Evolutionary conservation across 2,797 vertebrate species (phyloP).

Genomic region (Peromyscus melanophrys): DNA sequence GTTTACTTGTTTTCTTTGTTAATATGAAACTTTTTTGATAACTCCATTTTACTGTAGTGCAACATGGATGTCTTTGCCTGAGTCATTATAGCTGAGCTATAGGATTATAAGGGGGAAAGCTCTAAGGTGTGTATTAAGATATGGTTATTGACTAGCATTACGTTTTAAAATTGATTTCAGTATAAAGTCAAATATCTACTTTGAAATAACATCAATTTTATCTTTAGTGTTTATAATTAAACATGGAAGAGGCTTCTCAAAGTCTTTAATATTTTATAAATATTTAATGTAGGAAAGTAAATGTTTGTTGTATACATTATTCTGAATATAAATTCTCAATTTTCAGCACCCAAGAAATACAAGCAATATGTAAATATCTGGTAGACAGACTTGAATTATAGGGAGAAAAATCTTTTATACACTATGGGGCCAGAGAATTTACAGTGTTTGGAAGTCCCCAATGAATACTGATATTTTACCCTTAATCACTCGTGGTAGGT

Average conservation of each 20-base stretch:
- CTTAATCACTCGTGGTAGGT: conserved; percentile 76
- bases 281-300: conserved; percentile 68
- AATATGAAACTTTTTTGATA: neutral
- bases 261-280: conserved; percentile 71
- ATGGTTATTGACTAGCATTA: conserved; percentile 54
- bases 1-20: conserved; percentile 55
- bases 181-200: conserved; percentile 45
- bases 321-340: conserved; percentile 65
- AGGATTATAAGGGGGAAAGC: neutral
- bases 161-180: conserved; percentile 26
- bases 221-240: conserved; percentile 72
- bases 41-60: conserved; percentile 34
- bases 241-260: conserved; percentile 54
- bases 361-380: conserved; percentile 85
- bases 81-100: neutral
- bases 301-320: conserved; percentile 70
- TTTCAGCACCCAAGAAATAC: conserved; percentile 70
- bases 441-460: conserved; percentile 68
- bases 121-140: conserved; percentile 15
- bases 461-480: conserved; percentile 77
- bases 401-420: conserved; percentile 83
- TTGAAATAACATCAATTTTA: conserved; percentile 63
- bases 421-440: conserved; percentile 70
- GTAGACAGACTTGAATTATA: conserved; percentile 84
- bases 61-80: conserved; percentile 44